These are phyloP conservation scores for Aporophyla lueneburgensis DNA, from an alignment of 2,888 invertebrate species.

Conservation along the genomic window DNA sequence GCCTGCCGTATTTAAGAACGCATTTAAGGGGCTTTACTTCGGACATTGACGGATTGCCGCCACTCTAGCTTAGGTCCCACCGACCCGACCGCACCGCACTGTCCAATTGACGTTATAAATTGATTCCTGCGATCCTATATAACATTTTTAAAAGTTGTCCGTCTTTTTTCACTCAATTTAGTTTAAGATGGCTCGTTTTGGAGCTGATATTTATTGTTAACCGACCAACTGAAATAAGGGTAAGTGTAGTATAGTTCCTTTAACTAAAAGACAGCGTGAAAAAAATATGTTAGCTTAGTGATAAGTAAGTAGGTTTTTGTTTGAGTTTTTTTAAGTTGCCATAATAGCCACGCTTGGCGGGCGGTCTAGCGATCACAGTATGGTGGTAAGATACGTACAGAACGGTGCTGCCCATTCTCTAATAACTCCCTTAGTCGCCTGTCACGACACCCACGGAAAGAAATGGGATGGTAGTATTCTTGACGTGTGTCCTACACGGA, in stretches of 20 bases:
- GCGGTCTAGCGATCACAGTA: too few relatives aligned
- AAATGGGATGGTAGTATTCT: too few relatives aligned
- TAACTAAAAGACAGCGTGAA: neutral
- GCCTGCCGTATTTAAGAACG: constrained; percentile 83
- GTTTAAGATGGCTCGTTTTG: constrained; percentile 29
- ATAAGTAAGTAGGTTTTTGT: neutral
- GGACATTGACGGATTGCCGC: constrained; percentile 86
- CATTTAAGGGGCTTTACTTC: constrained; percentile 85
- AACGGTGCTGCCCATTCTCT: too few relatives aligned
- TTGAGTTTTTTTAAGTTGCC: too few relatives aligned
- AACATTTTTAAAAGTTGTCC: constrained; percentile 65
- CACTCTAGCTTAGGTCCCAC: constrained; percentile 76
- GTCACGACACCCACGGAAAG: too few relatives aligned
- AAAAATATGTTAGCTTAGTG: neutral
- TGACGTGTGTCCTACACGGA: too few relatives aligned
- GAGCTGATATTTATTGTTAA: constrained; percentile 13
- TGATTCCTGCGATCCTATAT: constrained; percentile 72
- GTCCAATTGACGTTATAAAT: constrained; percentile 79
- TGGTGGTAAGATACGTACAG: too few relatives aligned
- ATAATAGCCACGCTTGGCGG: too few relatives aligned
- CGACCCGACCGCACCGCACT: constrained; percentile 72
- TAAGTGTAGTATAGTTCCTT: neutral
- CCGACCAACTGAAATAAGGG: neutral
- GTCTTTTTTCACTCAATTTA: constrained; percentile 56
- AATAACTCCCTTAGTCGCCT: too few relatives aligned